These are phyloP conservation scores for Dallia pectoralis DNA, from an alignment of 2,797 vertebrate genomes.

Conservation along the genomic window DNA sequence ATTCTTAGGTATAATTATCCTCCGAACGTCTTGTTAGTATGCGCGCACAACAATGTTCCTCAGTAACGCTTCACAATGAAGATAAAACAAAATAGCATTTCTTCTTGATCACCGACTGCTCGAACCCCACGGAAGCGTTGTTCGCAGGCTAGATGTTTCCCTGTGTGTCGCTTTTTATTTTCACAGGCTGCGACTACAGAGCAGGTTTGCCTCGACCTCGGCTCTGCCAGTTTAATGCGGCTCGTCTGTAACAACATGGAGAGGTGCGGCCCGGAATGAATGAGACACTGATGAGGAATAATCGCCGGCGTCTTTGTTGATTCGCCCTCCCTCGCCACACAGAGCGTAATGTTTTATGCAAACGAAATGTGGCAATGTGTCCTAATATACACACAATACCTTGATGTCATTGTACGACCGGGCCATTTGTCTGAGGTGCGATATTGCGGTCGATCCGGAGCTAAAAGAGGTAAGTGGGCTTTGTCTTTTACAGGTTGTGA, in stretches of 20 bases:
- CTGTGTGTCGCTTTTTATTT: neutral
- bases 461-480: constrained; percentile 4
- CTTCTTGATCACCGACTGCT: neutral
- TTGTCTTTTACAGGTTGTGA: constrained; percentile 19
- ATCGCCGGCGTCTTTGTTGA: constrained; percentile 14
- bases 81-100: neutral
- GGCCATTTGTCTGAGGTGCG: constrained; percentile 3
- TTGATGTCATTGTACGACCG: neutral
- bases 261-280: neutral
- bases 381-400: constrained; percentile 4
- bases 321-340: neutral
- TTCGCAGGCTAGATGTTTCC: neutral
- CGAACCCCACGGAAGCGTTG: neutral
- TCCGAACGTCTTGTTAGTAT: neutral
- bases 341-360: constrained; percentile 14
- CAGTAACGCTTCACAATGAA: neutral
- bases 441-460: neutral
- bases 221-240: neutral
- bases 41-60: neutral
- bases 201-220: neutral
- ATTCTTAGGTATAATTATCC: neutral
- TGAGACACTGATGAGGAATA: constrained; percentile 12
- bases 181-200: neutral
- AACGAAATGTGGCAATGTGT: neutral
- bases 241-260: neutral